A percentile compares a stretch with the other conserved stretches of the same genome.
phyloP scores from a whole-genome alignment of 2,113 vertebrate genomes.

The Bubo scandiacus region DNA sequence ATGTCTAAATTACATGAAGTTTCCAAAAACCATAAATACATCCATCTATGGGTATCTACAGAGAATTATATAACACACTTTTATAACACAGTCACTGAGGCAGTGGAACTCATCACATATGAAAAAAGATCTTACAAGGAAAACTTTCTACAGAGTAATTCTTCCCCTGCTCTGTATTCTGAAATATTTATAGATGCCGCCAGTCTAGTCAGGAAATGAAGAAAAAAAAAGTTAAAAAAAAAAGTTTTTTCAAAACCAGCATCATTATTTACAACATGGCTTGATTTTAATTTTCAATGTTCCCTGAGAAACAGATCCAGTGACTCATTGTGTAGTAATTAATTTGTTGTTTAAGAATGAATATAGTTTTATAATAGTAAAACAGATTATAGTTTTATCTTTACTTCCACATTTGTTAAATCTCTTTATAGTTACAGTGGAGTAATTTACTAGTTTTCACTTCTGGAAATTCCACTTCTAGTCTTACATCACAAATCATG shows the following conservation, averaged over 20 bases:
- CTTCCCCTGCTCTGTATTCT: background rate
- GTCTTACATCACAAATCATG: background rate
- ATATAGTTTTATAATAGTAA: background rate
- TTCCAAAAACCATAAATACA: slow-evolving; percentile 39
- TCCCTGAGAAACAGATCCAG: background rate
- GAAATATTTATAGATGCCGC: slow-evolving; percentile 18
- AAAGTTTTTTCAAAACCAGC: background rate
- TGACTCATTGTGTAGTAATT: background rate
- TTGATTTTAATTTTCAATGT: background rate
- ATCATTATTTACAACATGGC: background rate
- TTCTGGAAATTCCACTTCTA: background rate
- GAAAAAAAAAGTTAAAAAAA: background rate
- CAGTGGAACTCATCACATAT: slow-evolving; percentile 7
- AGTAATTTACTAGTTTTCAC: background rate
- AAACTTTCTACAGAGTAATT: slow-evolving; percentile 7
- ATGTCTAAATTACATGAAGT: background rate
- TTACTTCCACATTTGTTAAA: background rate
- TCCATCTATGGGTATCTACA: background rate
- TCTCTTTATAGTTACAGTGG: background rate
- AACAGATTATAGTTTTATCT: background rate
- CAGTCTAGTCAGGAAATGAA: background rate
- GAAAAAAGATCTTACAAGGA: slow-evolving; percentile 16
- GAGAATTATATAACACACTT: slow-evolving; percentile 30
- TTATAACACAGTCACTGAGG: background rate
- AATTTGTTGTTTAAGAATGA: background rate